Evolutionary conservation across 1,140 invertebrate species (phyloP).

Genomic region (Sycophaga agraensis): DNA sequence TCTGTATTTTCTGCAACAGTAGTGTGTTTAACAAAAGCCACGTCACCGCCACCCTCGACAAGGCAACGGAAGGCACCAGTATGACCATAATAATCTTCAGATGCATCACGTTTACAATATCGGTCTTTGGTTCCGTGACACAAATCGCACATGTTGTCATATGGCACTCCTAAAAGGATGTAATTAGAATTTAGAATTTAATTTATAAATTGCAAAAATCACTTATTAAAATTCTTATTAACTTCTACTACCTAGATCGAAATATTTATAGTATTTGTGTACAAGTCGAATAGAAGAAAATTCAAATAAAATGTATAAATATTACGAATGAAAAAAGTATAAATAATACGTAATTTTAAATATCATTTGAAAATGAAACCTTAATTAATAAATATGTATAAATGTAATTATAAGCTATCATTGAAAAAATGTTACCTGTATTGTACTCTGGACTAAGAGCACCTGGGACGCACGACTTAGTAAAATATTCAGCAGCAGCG

Average conservation of each 20-base stretch:
- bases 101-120: conserved; percentile 81
- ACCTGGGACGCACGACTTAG: conserved; percentile 87
- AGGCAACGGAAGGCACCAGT: conserved; percentile 62
- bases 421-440: conserved; percentile 44
- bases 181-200: no score
- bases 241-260: no score
- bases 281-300: no score
- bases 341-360: no score
- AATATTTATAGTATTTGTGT: no score
- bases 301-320: no score
- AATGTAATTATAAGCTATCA: no score
- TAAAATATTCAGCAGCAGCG: conserved; percentile 90
- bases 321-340: no score
- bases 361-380: no score
- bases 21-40: conserved; percentile 92
- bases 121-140: conserved; percentile 84
- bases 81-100: conserved; percentile 86
- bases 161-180: conserved; percentile 67
- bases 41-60: conserved; percentile 91
- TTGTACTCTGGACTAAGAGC: conserved; percentile 84
- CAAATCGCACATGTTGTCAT: conserved; percentile 90
- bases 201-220: background rate
- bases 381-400: background rate
- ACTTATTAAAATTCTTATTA: background rate
- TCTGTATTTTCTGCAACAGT: conserved; percentile 90